A percentile compares a stretch with the other conserved stretches of the same genome.
Conservation (phyloP, 2,797 vertebrate genomes). For the Benthosema pterotum region DNA sequence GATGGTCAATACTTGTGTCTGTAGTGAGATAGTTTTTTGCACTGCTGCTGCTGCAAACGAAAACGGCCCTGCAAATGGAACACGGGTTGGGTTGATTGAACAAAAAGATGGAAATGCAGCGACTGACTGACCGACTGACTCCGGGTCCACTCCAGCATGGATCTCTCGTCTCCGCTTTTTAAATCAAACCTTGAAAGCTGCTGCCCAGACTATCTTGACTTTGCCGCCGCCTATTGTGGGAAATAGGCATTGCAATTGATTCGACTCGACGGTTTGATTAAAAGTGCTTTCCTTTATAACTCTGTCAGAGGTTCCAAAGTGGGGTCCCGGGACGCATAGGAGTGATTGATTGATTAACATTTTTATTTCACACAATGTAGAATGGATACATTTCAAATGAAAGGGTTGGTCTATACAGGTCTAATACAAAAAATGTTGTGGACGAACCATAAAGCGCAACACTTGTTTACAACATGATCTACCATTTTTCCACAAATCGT, state of each 20-base stretch:
- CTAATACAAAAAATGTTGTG: too few relatives aligned
- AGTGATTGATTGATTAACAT: too few relatives aligned
- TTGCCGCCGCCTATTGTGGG: conserved; percentile 59
- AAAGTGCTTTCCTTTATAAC: too few relatives aligned
- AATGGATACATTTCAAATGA: too few relatives aligned
- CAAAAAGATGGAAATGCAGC: conserved; percentile 48
- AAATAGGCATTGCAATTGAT: conserved; percentile 28
- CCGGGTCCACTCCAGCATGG: conserved; percentile 58
- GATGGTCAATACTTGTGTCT: conserved; percentile 30
- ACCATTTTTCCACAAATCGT: too few relatives aligned
- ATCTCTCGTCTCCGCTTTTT: conserved; percentile 50
- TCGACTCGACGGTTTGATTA: not conserved
- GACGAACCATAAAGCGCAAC: too few relatives aligned
- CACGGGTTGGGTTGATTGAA: conserved; percentile 65
- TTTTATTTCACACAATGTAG: too few relatives aligned
- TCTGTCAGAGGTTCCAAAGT: too few relatives aligned
- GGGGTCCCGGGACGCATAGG: too few relatives aligned
- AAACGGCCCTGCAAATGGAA: conserved; percentile 58
- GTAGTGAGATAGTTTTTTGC: conserved; percentile 51
- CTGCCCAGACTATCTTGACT: conserved; percentile 9
- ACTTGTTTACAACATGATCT: too few relatives aligned
- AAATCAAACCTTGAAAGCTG: conserved; percentile 20
- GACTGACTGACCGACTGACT: conserved; percentile 39
- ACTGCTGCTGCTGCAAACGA: conserved; percentile 45
- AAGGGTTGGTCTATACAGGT: too few relatives aligned